Percentiles rank a stretch among this genome's conserved stretches.
These are phyloP conservation scores for Lithosia quadra DNA, from an alignment of 2,888 invertebrate species.

Conservation along the genomic window DNA sequence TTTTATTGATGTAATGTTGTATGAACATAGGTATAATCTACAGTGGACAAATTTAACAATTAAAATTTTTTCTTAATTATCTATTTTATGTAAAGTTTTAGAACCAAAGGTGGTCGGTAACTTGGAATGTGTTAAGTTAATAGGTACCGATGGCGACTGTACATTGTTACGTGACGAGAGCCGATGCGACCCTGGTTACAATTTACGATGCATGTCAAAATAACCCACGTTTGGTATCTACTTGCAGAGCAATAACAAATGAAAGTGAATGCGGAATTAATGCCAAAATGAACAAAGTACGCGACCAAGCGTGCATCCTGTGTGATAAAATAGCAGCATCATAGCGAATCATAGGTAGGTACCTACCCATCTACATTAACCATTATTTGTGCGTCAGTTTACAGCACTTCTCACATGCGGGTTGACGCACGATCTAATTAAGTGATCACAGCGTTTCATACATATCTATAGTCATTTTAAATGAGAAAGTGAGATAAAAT, in stretches of 20 bases:
- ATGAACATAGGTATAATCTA: too few species aligned
- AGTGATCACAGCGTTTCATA: constrained; percentile 55
- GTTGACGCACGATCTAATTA: constrained; percentile 47
- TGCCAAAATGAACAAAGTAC: constrained; percentile 72
- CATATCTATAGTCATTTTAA: constrained; percentile 49
- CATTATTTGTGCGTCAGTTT: constrained; percentile 35
- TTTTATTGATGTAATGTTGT: too few species aligned
- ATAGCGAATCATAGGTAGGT: constrained; percentile 30
- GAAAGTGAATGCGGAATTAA: constrained; percentile 77
- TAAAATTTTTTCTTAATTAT: too few species aligned
- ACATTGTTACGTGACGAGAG: not conserved
- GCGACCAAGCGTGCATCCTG: constrained; percentile 80
- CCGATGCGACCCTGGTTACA: constrained; percentile 16
- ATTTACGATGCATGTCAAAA: constrained; percentile 12
- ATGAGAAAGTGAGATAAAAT: constrained; percentile 68
- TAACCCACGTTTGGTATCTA: constrained; percentile 11
- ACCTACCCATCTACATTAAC: constrained; percentile 24
- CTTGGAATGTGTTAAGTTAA: too few species aligned
- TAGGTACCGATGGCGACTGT: too few species aligned
- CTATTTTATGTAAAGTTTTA: too few species aligned
- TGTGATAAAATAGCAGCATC: constrained; percentile 55
- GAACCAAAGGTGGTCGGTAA: too few species aligned
- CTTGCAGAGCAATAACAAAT: constrained; percentile 60
- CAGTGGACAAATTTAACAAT: too few species aligned
- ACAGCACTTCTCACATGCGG: constrained; percentile 37